A percentile compares a stretch with the other conserved stretches of the same genome.
Conservation (phyloP, 1,140 invertebrate species). For the Vanessa tameamea region DNA sequence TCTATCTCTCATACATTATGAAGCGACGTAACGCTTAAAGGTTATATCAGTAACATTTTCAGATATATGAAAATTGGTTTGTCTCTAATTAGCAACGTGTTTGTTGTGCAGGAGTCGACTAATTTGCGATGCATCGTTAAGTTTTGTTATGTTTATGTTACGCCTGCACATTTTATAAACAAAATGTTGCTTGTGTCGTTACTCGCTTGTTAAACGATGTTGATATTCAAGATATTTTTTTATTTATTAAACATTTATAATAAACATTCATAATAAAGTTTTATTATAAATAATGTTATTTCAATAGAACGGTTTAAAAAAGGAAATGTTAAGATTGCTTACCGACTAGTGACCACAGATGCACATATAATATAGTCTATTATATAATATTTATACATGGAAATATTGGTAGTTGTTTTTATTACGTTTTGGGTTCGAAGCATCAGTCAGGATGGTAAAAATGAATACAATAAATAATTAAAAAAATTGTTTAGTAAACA, state of each 20-base stretch:
- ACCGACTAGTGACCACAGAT: no score
- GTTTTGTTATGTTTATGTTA: not conserved
- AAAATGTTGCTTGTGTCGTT: no score
- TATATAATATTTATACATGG: no score
- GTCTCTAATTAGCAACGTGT: not conserved
- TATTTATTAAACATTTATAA: not conserved
- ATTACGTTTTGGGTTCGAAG: no score
- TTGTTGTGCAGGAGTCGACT: not conserved
- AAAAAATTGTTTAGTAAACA: no score
- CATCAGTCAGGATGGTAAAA: no score
- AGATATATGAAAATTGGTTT: slow-evolving; percentile 6
- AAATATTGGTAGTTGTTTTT: no score
- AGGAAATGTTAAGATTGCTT: no score
- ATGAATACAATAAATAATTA: no score
- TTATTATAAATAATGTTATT: not conserved
- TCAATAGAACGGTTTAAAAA: not conserved
- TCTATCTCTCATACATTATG: not conserved
- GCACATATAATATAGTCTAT: no score
- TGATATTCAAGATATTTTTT: not conserved
- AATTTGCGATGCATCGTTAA: slow-evolving; percentile 21
- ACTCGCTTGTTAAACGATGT: not conserved
- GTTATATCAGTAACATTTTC: not conserved
- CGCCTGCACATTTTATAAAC: slow-evolving; percentile 1
- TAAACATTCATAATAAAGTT: no score
- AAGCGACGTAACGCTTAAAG: not conserved